Conservation (phyloP, 2,888 invertebrate species). For the Synanthedon vespiformis region DNA sequence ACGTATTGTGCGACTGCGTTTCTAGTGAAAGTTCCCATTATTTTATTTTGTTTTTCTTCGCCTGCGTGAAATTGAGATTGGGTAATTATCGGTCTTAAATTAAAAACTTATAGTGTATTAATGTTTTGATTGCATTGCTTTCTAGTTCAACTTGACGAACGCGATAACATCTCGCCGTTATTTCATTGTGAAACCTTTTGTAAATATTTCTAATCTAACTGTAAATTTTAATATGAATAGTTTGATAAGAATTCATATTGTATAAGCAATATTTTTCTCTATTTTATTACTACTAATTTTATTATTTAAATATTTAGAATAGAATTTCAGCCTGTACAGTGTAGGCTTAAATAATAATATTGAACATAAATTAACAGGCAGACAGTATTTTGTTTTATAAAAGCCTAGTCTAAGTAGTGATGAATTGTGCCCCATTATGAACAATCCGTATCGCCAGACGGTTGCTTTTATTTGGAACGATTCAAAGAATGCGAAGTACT, state of each 20-base stretch:
- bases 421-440: neutral
- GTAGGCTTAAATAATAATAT: too few relatives aligned
- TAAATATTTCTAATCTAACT: neutral
- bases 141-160: neutral
- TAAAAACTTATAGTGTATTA: neutral
- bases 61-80: constrained; percentile 5
- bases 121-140: neutral
- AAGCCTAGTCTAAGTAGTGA: too few relatives aligned
- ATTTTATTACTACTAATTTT: too few relatives aligned
- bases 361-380: too few relatives aligned
- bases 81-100: neutral
- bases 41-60: constrained; percentile 8
- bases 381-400: too few relatives aligned
- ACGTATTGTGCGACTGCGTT: constrained; percentile 23
- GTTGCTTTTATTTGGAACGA: constrained; percentile 6
- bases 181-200: neutral
- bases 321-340: too few relatives aligned
- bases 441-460: constrained; percentile 3
- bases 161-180: neutral
- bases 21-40: constrained; percentile 34
- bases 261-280: too few relatives aligned
- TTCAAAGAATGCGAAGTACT: constrained; percentile 6
- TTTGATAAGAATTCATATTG: neutral
- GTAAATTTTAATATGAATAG: neutral
- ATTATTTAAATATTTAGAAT: too few relatives aligned